A percentile compares a stretch with the other conserved stretches of the same genome.
Evolutionary conservation across 1,140 invertebrate genomes (phyloP).

Genomic region (Helicoverpa zea): DNA sequence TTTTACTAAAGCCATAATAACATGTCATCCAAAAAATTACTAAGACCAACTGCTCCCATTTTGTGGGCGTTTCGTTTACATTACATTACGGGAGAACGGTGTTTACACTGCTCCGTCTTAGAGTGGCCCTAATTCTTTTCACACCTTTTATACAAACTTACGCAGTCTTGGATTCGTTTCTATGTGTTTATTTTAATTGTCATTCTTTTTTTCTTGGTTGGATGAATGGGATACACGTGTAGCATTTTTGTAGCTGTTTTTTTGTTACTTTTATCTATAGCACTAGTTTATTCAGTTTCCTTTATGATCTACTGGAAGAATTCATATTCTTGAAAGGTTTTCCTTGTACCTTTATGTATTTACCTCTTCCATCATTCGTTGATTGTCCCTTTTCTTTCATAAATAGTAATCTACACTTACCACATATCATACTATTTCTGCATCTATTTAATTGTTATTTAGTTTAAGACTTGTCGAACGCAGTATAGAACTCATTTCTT

Average conservation of each 20-base stretch:
- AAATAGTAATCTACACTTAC: no score
- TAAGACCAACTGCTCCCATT: slow-evolving; percentile 17
- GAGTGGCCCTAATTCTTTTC: slow-evolving; percentile 11
- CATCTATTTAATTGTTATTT: no score
- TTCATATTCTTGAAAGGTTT: no score
- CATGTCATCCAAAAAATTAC: slow-evolving; percentile 35
- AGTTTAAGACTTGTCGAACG: background rate
- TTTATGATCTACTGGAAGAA: no score
- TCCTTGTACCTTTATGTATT: no score
- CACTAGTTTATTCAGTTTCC: no score
- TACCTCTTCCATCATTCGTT: no score
- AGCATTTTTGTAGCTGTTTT: no score
- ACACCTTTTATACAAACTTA: slow-evolving; percentile 27
- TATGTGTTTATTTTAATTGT: slow-evolving; percentile 33
- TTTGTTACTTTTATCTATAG: no score
- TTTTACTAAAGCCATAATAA: background rate
- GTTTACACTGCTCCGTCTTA: slow-evolving; percentile 39
- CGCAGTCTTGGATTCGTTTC: slow-evolving; percentile 15
- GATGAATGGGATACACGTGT: no score
- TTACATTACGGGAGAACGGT: slow-evolving; percentile 31
- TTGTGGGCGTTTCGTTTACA: slow-evolving; percentile 22
- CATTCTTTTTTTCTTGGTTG: slow-evolving; percentile 7
- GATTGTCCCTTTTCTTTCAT: no score
- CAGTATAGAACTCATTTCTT: background rate
- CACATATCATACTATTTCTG: no score